Evolutionary conservation across 2,888 invertebrate genomes (phyloP).

Genomic region (Ypsolopha scabrella): DNA sequence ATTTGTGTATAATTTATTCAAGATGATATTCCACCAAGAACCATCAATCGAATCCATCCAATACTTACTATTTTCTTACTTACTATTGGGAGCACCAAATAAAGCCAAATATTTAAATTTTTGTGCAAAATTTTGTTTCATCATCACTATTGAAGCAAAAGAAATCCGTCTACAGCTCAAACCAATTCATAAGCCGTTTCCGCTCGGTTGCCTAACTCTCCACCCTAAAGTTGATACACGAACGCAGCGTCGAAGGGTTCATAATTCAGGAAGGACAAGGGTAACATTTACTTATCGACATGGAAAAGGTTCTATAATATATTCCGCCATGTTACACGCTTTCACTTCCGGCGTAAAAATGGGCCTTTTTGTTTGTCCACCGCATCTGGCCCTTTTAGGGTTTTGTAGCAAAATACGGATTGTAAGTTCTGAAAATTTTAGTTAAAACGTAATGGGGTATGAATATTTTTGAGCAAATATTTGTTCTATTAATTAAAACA

Average conservation of each 20-base stretch:
- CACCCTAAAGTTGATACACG: too few relatives aligned
- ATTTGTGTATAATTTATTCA: too few relatives aligned
- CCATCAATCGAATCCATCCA: too few relatives aligned
- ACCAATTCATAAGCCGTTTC: neutral
- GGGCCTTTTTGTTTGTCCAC: constrained; percentile 33
- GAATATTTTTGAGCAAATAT: too few relatives aligned
- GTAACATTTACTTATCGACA: constrained; percentile 63
- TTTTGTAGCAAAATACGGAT: too few relatives aligned
- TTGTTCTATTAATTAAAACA: too few relatives aligned
- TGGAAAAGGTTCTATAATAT: constrained; percentile 55
- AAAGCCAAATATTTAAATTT: neutral
- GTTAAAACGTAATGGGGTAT: too few relatives aligned
- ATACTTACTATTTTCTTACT: too few relatives aligned
- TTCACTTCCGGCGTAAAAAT: constrained; percentile 27
- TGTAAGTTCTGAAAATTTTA: too few relatives aligned
- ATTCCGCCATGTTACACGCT: constrained; percentile 32
- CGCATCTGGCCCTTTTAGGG: constrained; percentile 21
- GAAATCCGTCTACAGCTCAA: neutral
- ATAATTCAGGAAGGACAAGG: constrained; percentile 48
- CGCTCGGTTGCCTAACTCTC: neutral
- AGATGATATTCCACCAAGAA: too few relatives aligned
- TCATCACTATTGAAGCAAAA: neutral
- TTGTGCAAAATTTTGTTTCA: neutral
- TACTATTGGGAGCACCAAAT: neutral
- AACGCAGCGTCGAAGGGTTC: constrained; percentile 29